These are phyloP conservation scores for Petrocephalus schoutedeni DNA, from an alignment of 2,797 vertebrate genomes.

Conservation along the genomic window DNA sequence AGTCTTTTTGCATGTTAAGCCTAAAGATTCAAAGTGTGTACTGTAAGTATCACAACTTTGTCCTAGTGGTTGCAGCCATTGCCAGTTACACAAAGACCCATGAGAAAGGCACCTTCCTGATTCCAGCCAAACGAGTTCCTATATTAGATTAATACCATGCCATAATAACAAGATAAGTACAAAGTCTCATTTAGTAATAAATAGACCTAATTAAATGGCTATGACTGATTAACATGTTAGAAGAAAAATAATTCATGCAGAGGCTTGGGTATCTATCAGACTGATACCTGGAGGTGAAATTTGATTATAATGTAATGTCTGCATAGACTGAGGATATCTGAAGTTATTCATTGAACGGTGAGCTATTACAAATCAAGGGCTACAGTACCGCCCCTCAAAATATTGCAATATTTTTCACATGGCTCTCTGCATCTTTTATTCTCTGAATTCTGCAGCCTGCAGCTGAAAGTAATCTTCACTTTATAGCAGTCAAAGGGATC, in stretches of 20 bases:
- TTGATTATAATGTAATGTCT: neutral
- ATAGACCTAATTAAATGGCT: neutral
- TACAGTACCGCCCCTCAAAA: neutral
- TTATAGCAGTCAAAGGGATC: neutral
- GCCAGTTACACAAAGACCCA: too few species aligned
- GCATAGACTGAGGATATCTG: neutral
- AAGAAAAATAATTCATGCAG: neutral
- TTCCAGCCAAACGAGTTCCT: too few species aligned
- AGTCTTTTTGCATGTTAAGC: neutral
- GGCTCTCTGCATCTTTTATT: neutral
- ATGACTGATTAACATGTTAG: neutral
- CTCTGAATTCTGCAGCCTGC: too few species aligned
- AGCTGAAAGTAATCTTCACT: neutral
- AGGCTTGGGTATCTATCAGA: neutral
- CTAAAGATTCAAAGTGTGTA: too few species aligned
- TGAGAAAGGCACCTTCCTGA: too few species aligned
- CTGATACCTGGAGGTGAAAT: neutral
- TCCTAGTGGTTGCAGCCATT: too few species aligned
- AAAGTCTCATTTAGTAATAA: neutral
- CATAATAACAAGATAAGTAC: too few species aligned
- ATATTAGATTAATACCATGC: too few species aligned
- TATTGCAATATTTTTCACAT: neutral
- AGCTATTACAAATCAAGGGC: neutral
- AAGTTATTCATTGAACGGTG: neutral
- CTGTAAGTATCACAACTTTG: too few species aligned